Percentiles rank a stretch among this genome's conserved stretches.
Conservation (phyloP, 2,797 vertebrate species). For the Rhinatrema bivittatum region DNA sequence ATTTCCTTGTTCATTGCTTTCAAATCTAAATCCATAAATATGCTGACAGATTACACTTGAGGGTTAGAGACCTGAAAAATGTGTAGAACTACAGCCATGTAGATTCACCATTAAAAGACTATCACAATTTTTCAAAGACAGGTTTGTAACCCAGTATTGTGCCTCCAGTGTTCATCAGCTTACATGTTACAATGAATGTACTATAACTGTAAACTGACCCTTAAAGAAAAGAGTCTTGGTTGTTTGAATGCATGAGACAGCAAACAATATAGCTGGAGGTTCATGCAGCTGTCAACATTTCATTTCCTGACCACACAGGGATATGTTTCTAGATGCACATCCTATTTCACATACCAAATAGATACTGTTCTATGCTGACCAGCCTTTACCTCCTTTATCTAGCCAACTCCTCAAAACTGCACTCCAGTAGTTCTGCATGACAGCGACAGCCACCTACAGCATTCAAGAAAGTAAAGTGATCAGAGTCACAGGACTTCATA, state of each 20-base stretch:
- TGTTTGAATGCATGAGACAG: constrained; percentile 17
- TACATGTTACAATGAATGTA: constrained; percentile 51
- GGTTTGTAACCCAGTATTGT: constrained; percentile 33
- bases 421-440: too few relatives aligned
- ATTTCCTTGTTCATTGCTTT: too few relatives aligned
- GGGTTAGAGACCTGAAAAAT: constrained; percentile 8
- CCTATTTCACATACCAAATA: constrained; percentile 4
- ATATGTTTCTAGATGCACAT: constrained; percentile 13
- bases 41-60: too few relatives aligned
- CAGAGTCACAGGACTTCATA: too few relatives aligned
- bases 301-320: constrained; percentile 1
- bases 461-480: too few relatives aligned
- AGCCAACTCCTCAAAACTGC: too few relatives aligned
- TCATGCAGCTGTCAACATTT: constrained; percentile 13
- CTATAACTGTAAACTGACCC: constrained; percentile 40
- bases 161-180: constrained; percentile 50
- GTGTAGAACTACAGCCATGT: constrained; percentile 15
- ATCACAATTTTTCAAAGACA: constrained; percentile 26
- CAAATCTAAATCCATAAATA: too few relatives aligned
- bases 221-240: constrained; percentile 12
- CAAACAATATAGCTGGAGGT: constrained; percentile 10
- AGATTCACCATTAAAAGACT: constrained; percentile 26
- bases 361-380: too few relatives aligned
- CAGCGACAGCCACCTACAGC: too few relatives aligned
- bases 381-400: too few relatives aligned